phyloP scores from a whole-genome alignment of 2,888 invertebrate genomes.

The Ochropacha duplaris region DNA sequence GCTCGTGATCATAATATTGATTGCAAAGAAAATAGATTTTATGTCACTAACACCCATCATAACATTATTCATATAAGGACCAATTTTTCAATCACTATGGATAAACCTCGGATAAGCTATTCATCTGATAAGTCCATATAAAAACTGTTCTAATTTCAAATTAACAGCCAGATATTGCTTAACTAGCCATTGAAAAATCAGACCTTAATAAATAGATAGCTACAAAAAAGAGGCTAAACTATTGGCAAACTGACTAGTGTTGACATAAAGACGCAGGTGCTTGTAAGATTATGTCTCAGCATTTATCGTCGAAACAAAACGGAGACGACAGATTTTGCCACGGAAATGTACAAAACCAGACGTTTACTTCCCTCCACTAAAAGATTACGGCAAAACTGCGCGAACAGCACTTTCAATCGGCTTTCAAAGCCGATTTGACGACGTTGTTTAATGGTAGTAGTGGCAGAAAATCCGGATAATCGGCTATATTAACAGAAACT shows the following conservation, averaged over 20 bases:
- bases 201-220: no score
- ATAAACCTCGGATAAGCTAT: no score
- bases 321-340: background rate
- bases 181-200: no score
- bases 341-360: background rate
- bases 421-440: conserved; percentile 26
- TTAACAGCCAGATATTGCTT: no score
- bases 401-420: conserved; percentile 16
- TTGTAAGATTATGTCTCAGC: background rate
- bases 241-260: background rate
- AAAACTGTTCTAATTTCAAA: no score
- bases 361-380: background rate
- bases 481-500: conserved; percentile 13
- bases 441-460: conserved; percentile 24
- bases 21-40: no score
- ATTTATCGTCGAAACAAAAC: background rate
- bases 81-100: no score
- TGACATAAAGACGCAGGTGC: background rate
- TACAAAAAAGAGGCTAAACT: background rate
- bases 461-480: conserved; percentile 34
- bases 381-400: conserved; percentile 1
- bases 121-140: no score
- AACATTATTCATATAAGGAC: no score
- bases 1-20: no score
- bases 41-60: no score